Percentiles rank a stretch among this genome's conserved stretches.
phyloP scores from a whole-genome alignment of 2,797 vertebrate species.

The Urosaurus nigricauda region DNA sequence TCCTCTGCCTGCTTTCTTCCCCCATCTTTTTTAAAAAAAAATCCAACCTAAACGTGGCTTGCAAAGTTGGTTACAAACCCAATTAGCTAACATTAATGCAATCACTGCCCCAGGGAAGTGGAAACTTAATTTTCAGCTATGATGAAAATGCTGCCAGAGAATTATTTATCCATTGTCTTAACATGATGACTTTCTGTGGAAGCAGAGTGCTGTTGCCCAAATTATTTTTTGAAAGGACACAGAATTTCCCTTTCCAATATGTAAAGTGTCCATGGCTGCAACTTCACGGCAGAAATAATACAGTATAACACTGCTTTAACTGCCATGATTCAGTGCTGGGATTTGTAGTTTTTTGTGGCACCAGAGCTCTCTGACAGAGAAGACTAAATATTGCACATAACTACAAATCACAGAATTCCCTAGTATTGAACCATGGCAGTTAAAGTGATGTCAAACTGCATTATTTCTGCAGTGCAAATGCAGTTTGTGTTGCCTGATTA shows the following conservation, averaged over 20 bases:
- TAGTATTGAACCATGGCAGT: too few species aligned
- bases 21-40: slow-evolving; percentile 22
- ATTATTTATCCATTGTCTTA: slow-evolving; percentile 70
- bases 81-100: slow-evolving; percentile 74
- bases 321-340: too few species aligned
- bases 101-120: slow-evolving; percentile 65
- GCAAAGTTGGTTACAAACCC: slow-evolving; percentile 72
- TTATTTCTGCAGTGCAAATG: too few species aligned
- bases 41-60: slow-evolving; percentile 18
- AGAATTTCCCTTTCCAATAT: not conserved
- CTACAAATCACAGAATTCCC: too few species aligned
- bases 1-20: slow-evolving; percentile 39
- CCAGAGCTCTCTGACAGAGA: too few species aligned
- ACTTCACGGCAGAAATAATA: too few species aligned
- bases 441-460: too few species aligned
- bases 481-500: not conserved
- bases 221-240: slow-evolving; percentile 48
- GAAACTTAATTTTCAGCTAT: slow-evolving; percentile 73
- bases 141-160: slow-evolving; percentile 64
- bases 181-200: slow-evolving; percentile 55
- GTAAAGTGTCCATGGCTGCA: not conserved
- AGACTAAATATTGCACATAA: too few species aligned
- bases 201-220: slow-evolving; percentile 48
- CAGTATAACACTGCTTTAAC: too few species aligned
- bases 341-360: too few species aligned